Base-by-base conservation (phyloP, 92 coral and sea anemone species). In the Pocillopora meandrina region DNA sequence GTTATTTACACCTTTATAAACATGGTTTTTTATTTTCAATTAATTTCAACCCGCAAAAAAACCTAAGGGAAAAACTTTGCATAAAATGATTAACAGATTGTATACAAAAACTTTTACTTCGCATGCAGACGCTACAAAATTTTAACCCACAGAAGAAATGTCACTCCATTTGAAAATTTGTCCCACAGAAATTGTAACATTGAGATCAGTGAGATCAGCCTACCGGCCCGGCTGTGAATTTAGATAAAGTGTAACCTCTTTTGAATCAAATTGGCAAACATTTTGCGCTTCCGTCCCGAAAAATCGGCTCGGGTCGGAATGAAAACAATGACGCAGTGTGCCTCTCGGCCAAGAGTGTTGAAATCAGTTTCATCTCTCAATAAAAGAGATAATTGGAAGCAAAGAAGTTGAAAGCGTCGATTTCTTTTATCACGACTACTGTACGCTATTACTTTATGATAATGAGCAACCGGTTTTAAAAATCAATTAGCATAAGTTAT, bases 401-500 rank as follows among this genome's bases (percentile, higher is more conserved):
- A 14, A 19, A 47, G 63, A 82, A 82, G 56, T 5, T 9, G 20
- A 17, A 73, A 61, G 74, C 73, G 63, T 42, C 52, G 52, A 79
- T 47, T 81, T 47, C 33, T n/a, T 19, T 11, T 8, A 21, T 21
- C 67, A 72, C 78, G 33, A 35, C 34, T 33, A 58, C 70, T 14
- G 71, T 58, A 81, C 61, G 74, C 56, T 73, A 83, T 83, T 56
- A 83, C 78, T 61, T 31, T n/a, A 83, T 83, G 72, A 49, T 83
- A 83, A 83, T 83, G 9, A 21, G 6, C 13, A 20, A 33, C 16
- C 20, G 31, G 56, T 10, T 59, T 72, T 21, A 47, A 21, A 61
- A 13, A 20, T 62, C 84, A 59, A 83, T 83, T 83, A 72, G 86
- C 86, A 83, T 83, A 83, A 73, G 52, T 62, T 60, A 74, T 52